phyloP scores from a whole-genome alignment of 2,797 vertebrate genomes.

The Eutrigla gurnardus region DNA sequence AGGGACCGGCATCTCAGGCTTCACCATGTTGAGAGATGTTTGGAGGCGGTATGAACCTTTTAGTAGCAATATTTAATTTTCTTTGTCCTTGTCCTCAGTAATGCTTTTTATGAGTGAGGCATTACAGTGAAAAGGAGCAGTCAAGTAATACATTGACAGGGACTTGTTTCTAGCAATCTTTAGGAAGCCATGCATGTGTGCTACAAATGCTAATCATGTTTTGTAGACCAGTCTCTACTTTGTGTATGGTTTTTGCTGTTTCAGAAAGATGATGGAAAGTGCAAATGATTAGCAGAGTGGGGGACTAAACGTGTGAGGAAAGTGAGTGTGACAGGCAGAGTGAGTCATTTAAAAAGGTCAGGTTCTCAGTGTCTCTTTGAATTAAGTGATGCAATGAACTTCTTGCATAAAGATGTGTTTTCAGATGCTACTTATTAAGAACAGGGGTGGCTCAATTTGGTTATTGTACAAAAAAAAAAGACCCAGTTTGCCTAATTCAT shows the following conservation, averaged over 20 bases:
- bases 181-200: constrained; percentile 33
- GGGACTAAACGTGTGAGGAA: constrained; percentile 50
- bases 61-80: constrained; percentile 52
- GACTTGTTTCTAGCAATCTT: constrained; percentile 31
- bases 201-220: constrained; percentile 55
- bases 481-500: constrained; percentile 13
- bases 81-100: constrained; percentile 31
- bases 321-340: constrained; percentile 54
- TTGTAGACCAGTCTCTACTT: constrained; percentile 40
- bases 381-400: constrained; percentile 47
- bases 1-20: too few species aligned
- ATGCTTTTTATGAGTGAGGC: constrained; percentile 51
- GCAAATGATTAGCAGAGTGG: constrained; percentile 62
- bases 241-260: constrained; percentile 52
- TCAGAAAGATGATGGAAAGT: constrained; percentile 63
- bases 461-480: not conserved
- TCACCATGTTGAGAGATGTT: too few species aligned
- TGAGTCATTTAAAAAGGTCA: constrained; percentile 68
- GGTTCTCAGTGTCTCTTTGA: constrained; percentile 40
- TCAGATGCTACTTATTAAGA: constrained; percentile 21
- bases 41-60: too few species aligned
- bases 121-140: constrained; percentile 51
- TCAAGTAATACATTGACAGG: constrained; percentile 42
- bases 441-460: not conserved
- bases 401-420: constrained; percentile 50